These are phyloP conservation scores for Eulimnadia texana DNA, from an alignment of 1,140 invertebrate genomes.

Conservation along the genomic window DNA sequence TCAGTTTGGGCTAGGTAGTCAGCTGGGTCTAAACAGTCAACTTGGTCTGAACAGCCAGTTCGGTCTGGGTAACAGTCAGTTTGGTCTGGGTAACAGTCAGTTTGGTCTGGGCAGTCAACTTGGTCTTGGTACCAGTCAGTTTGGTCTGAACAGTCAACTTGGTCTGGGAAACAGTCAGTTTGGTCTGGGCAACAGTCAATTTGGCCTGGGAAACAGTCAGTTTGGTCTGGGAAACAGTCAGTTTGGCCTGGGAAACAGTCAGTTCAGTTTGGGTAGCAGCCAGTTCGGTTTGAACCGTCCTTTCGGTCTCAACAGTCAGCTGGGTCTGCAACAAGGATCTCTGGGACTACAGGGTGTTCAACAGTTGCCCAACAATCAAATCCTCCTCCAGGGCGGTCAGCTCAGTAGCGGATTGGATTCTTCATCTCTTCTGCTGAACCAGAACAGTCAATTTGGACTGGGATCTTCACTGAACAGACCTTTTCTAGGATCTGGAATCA, in stretches of 20 bases:
- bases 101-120: background rate
- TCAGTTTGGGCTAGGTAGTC: background rate
- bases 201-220: background rate
- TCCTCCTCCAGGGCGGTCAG: conserved; percentile 4
- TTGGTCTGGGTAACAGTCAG: conserved; percentile 3
- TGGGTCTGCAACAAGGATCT: background rate
- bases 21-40: conserved; percentile 1
- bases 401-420: background rate
- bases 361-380: background rate
- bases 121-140: background rate
- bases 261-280: background rate
- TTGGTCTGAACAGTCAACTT: background rate
- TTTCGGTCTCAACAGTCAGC: background rate
- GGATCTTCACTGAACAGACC: background rate
- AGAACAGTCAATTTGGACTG: background rate
- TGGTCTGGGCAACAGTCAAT: background rate
- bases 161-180: background rate
- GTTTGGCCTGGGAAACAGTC: background rate
- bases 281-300: too few relatives aligned
- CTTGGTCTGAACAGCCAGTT: background rate
- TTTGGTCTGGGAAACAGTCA: background rate
- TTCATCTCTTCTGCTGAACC: background rate
- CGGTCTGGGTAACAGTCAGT: conserved; percentile 1
- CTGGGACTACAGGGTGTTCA: background rate
- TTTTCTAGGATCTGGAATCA: background rate